Evolutionary conservation across 2,888 invertebrate genomes (phyloP), one percentile per base, ranked within the genome.

Genomic region (Heliconius erato): DNA sequence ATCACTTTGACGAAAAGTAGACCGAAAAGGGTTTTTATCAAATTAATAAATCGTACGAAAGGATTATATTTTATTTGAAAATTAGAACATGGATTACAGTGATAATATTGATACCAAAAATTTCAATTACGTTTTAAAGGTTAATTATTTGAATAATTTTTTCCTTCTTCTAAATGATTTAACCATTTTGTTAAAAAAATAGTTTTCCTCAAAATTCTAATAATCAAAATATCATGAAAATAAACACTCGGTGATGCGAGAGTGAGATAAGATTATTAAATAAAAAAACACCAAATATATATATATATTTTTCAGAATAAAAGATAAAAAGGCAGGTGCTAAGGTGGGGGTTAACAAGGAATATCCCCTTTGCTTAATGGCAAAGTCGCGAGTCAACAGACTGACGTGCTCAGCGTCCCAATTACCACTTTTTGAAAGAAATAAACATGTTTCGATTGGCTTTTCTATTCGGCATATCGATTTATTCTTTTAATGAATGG

Each of bases 341-440:
- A 26, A 81, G 40, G 59, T 67, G 80, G 77, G 78, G 77, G 86
- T 81, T 77, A 82, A 81, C 80, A 81, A 84, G 84, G 86, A 85
- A 83, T 85, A 83, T 74, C 85, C 86, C 86, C 85, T 86, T 88
- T 87, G 89, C 91, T 91, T 93, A 93, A 92, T 92, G 91, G 91
- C 88, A 89, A 89, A 91, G 92, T 92, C 92, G 91, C 92, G 90
- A 93, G 93, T 93, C 93, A 94, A 93, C 93, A 94, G 91, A 89
- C 89, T 90, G 90, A 89, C 93, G 94, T 93, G 93, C 92, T 89
- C 89, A 85, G 93, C 90, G 88, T 92, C 89, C 91, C 90, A 93
- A 94, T 93, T 92, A 92, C 91, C 90, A 91, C 90, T 89, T 89
- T 88, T 89, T 88, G 86, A 86, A 89, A 89, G 91, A 92, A 91